These are phyloP conservation scores for Dermochelys coriacea DNA, from an alignment of 2,797 vertebrate genomes.

Conservation along the genomic window DNA sequence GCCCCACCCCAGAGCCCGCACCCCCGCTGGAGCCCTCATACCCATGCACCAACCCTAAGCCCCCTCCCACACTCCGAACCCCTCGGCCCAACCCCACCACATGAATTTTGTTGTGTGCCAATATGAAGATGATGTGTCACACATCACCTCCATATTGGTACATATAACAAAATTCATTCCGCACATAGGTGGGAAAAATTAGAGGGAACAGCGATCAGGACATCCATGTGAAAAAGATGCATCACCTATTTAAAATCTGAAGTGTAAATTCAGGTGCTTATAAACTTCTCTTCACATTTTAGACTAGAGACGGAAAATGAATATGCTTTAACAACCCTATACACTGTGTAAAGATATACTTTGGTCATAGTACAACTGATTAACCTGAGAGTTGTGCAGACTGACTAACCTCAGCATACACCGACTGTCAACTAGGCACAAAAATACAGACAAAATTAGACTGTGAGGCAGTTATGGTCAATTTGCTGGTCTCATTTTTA, in stretches of 20 bases:
- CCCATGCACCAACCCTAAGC: no score
- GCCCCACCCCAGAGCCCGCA: no score
- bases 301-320: not conserved
- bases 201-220: not conserved
- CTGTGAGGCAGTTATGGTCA: not conserved
- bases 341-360: not conserved
- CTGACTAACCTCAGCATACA: conserved; percentile 6
- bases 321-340: not conserved
- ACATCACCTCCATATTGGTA: no score
- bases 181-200: no score
- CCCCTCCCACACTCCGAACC: no score
- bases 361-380: not conserved
- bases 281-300: not conserved
- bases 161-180: no score
- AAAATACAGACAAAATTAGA: not conserved
- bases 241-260: not conserved
- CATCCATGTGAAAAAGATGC: not conserved
- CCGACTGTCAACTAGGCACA: not conserved
- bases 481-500: not conserved
- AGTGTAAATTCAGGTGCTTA: not conserved
- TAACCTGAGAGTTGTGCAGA: not conserved
- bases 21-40: no score
- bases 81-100: no score
- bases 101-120: no score
- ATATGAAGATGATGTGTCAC: no score